A percentile compares a stretch with the other conserved stretches of the same genome.
These are phyloP conservation scores for Macropis europaea DNA, from an alignment of 2,888 invertebrate genomes.

Conservation along the genomic window DNA sequence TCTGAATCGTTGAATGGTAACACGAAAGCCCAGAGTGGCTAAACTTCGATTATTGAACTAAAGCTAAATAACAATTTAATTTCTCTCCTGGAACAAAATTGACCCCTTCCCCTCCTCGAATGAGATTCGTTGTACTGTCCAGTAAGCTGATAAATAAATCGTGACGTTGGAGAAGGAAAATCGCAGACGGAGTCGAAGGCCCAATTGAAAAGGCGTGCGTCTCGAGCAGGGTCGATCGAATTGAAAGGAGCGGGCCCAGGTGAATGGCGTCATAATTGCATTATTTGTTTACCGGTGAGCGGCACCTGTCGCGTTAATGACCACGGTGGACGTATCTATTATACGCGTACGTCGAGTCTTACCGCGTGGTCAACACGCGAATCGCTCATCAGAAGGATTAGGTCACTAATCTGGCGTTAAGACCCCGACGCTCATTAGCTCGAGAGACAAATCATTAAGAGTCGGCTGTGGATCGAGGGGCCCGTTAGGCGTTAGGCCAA, in stretches of 20 bases:
- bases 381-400: constrained; percentile 64
- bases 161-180: too few species aligned
- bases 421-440: constrained; percentile 60
- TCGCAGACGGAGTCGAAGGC: not conserved
- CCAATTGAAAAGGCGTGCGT: constrained; percentile 20
- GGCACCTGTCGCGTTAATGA: constrained; percentile 53
- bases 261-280: constrained; percentile 40
- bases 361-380: constrained; percentile 58
- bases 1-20: too few species aligned
- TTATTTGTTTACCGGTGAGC: constrained; percentile 51
- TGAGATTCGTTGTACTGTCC: too few species aligned
- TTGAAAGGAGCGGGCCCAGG: not conserved
- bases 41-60: too few species aligned
- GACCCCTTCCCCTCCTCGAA: too few species aligned
- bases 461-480: constrained; percentile 38
- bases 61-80: too few species aligned
- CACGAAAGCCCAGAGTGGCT: too few species aligned
- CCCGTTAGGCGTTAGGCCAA: constrained; percentile 55
- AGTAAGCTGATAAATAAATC: too few species aligned
- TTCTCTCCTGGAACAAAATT: too few species aligned
- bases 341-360: constrained; percentile 42
- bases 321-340: constrained; percentile 45
- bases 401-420: constrained; percentile 64
- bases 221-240: not conserved
- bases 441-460: constrained; percentile 58